These are phyloP conservation scores for Xenus cinereus DNA, from an alignment of 2,113 vertebrate species.

Conservation along the genomic window DNA sequence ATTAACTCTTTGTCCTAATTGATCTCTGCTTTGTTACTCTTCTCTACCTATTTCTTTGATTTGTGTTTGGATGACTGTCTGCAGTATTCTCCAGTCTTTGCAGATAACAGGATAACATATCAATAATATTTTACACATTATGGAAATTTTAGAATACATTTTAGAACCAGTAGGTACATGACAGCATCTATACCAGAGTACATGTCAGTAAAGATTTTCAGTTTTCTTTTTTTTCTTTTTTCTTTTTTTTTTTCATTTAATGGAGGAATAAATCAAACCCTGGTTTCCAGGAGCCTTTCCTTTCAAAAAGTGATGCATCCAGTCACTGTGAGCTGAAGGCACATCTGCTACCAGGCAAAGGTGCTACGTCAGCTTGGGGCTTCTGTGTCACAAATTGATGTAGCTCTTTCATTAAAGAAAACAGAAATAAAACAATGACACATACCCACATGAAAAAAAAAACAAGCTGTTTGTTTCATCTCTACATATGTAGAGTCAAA, in stretches of 20 bases:
- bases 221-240: no score
- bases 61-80: neutral
- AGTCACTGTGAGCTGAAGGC: neutral
- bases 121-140: neutral
- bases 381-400: neutral
- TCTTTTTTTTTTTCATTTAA: neutral
- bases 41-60: neutral
- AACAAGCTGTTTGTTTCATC: neutral
- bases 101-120: neutral
- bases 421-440: neutral
- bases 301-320: neutral
- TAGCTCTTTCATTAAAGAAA: neutral
- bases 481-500: neutral
- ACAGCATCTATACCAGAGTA: neutral
- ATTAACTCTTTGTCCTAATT: neutral
- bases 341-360: neutral
- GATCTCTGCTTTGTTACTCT: neutral
- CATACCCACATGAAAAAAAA: neutral
- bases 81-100: neutral
- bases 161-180: neutral
- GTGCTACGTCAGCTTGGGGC: neutral
- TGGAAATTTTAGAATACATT: neutral
- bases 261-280: fast-evolving
- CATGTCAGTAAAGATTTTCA: neutral
- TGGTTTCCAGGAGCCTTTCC: neutral